phyloP scores from a whole-genome alignment of 2,113 vertebrate species.

The Heterochromis multidens region DNA sequence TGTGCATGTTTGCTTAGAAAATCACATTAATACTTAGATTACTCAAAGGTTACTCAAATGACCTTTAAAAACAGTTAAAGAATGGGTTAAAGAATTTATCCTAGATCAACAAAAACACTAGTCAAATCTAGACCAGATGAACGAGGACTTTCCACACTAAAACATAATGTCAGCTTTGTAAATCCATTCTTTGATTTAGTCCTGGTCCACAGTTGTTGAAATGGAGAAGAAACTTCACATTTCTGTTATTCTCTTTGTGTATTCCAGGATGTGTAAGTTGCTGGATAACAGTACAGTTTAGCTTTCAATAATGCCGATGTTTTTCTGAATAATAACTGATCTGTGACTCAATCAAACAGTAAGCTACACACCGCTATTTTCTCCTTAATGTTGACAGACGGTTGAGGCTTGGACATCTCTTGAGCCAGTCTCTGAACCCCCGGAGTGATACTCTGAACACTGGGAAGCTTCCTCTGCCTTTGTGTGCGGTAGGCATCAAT shows the following conservation, averaged over 20 bases:
- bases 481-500: conserved; percentile 75
- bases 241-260: not conserved
- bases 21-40: too few relatives aligned
- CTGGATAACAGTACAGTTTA: not conserved
- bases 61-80: too few relatives aligned
- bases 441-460: conserved; percentile 47
- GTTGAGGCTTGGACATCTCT: conserved; percentile 26
- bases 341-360: not conserved
- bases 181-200: not conserved
- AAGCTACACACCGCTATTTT: conserved; percentile 61
- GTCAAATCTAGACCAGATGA: not conserved
- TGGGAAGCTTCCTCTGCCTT: conserved; percentile 41
- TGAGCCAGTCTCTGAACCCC: conserved; percentile 20
- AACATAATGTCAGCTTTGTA: not conserved
- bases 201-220: not conserved
- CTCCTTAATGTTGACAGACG: conserved; percentile 59
- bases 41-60: too few relatives aligned
- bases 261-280: not conserved
- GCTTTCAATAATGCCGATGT: not conserved
- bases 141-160: not conserved
- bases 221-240: not conserved
- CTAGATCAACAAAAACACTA: too few relatives aligned
- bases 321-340: not conserved
- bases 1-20: not conserved
- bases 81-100: too few relatives aligned